Evolutionary conservation across 2,797 vertebrate genomes (phyloP).

Genomic region (Neosilurus mollespiculum): DNA sequence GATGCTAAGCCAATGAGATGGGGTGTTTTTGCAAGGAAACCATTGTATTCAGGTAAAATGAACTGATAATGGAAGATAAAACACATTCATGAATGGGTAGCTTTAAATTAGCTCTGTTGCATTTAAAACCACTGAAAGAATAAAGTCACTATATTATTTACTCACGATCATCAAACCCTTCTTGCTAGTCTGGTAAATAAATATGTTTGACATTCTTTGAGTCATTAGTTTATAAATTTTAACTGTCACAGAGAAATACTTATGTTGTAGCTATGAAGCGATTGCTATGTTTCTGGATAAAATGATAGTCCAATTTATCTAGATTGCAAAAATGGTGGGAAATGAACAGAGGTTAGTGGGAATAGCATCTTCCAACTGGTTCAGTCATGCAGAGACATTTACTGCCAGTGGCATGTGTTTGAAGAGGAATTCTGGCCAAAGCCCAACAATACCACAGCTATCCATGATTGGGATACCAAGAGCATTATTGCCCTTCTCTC

Average conservation of each 20-base stretch:
- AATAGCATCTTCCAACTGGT: neutral
- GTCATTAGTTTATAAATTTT: neutral
- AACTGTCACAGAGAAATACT: neutral
- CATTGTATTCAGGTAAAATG: too few relatives aligned
- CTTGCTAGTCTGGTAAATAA: neutral
- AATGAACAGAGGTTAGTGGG: neutral
- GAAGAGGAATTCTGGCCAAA: conserved; percentile 1
- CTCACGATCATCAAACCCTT: neutral
- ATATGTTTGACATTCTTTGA: neutral
- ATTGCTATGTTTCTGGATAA: neutral
- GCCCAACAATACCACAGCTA: neutral
- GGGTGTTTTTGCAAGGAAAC: too few relatives aligned
- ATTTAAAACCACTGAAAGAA: neutral
- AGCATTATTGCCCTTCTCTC: neutral
- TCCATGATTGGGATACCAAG: neutral
- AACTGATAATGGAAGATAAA: too few relatives aligned
- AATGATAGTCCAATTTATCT: neutral
- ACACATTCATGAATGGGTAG: too few relatives aligned
- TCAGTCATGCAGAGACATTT: neutral
- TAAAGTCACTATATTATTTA: neutral
- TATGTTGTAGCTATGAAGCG: neutral
- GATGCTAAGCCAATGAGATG: too few relatives aligned
- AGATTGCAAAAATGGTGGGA: neutral
- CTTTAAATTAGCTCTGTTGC: neutral
- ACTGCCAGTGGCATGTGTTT: neutral